phyloP scores from a whole-genome alignment of 2,113 vertebrate genomes.

The Balaenoptera acutorostrata region DNA sequence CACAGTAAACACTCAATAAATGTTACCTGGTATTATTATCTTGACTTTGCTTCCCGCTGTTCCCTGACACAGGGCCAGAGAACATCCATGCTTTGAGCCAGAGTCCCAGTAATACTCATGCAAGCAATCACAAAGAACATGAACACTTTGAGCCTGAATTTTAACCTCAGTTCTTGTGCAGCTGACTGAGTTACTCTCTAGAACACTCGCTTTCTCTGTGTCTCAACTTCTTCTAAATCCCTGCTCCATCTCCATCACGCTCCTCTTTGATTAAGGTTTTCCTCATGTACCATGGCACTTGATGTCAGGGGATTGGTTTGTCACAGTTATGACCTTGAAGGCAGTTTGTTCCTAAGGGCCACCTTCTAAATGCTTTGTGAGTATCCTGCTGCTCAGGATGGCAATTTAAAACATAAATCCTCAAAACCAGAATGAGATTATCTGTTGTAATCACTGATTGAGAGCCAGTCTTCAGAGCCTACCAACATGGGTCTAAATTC shows the following conservation, averaged over 20 bases:
- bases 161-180: not conserved
- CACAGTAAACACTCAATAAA: not conserved
- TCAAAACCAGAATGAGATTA: not conserved
- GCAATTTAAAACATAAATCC: not conserved
- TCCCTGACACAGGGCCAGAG: not conserved
- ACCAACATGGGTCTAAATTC: not conserved
- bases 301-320: not conserved
- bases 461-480: not conserved
- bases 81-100: not conserved
- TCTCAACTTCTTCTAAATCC: not conserved
- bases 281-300: not conserved
- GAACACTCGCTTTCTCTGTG: not conserved
- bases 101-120: not conserved
- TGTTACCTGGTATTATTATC: not conserved
- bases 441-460: not conserved
- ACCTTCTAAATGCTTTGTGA: not conserved
- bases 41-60: not conserved
- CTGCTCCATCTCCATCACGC: fast-evolving
- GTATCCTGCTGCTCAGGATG: not conserved
- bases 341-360: not conserved
- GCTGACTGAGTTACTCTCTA: not conserved
- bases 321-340: not conserved
- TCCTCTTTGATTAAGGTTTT: not conserved
- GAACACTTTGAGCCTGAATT: not conserved
- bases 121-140: not conserved